phyloP scores from a whole-genome alignment of 2,113 vertebrate genomes.

The Arvicanthis niloticus region DNA sequence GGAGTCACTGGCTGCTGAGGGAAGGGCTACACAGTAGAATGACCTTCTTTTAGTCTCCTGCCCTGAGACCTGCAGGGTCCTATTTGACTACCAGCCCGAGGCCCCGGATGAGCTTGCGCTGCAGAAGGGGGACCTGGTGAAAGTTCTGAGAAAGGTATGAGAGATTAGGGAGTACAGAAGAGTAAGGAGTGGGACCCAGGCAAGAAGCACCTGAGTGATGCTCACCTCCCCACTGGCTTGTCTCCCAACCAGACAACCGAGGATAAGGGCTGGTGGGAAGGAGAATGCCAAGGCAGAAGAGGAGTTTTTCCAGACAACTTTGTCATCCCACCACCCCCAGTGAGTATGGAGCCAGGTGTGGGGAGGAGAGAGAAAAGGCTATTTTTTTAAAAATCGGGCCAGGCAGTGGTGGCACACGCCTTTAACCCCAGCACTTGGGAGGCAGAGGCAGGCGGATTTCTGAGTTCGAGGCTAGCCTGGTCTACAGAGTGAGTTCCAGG shows the following conservation, averaged over 20 bases:
- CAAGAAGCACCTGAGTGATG: background rate
- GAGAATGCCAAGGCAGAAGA: slow-evolving; percentile 88
- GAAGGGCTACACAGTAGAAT: background rate
- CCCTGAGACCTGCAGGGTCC: slow-evolving; percentile 89
- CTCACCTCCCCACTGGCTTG: background rate
- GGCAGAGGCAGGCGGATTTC: too few relatives aligned
- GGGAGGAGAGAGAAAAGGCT: background rate
- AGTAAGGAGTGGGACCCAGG: background rate
- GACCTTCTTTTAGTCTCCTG: slow-evolving; percentile 68
- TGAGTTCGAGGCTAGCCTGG: too few relatives aligned
- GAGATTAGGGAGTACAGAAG: background rate
- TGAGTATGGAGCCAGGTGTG: slow-evolving; percentile 40
- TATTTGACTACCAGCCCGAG: slow-evolving; percentile 90
- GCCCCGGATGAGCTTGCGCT: slow-evolving; percentile 90
- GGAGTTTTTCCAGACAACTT: slow-evolving; percentile 95
- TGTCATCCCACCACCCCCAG: slow-evolving; percentile 89
- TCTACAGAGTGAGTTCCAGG: too few relatives aligned
- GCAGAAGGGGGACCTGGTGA: slow-evolving; percentile 88
- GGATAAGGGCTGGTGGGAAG: slow-evolving; percentile 95
- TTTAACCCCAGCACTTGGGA: too few relatives aligned
- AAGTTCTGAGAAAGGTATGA: slow-evolving; percentile 90
- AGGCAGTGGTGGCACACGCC: background rate
- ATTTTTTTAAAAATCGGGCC: background rate
- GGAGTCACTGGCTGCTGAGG: background rate
- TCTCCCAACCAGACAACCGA: slow-evolving; percentile 79